Base-by-base conservation (phyloP, 2,797 vertebrate genomes). In the Natrix natrix region DNA sequence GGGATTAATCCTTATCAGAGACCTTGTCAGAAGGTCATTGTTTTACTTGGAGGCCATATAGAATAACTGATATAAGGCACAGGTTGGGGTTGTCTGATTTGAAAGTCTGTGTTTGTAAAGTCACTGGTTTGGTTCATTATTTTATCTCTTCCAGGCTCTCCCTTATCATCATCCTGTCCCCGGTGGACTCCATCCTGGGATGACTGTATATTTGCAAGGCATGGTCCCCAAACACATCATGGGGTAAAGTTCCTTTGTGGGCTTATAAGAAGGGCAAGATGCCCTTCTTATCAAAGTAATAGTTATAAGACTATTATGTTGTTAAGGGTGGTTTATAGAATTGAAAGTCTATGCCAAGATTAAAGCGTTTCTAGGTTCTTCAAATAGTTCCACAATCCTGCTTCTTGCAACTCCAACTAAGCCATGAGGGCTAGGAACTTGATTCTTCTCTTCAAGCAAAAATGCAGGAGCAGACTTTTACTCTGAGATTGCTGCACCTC, bases 131-230 rank as follows among this genome's bases (percentile, higher is more conserved):
- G 20, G 2, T 59, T 87, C 52, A 26, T 0, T 87, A 20, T 4
- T 56, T 59, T 54, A 32, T 48, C 1, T 48, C 93, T 59, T 93
- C 0, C 97, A 99, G 98, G 91, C 56, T 0, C 97, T 98, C 93
- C 66, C 66, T 69, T 69, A 32, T 13, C 2, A 69, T 32, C 28
- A 69, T 7, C 2, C 66, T 69, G 13, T 99, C 90, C 91, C 96
- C 4, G 98, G 98, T 0, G 98, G 98, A 0, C 97, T 99, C 92
- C 98, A 97, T 10, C 52, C 96, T 0, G 98, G 98, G 0, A 96
- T 96, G 94, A 98, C 98, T 6, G 28, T 99, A 61, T 98, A 98
- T 93, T 97, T 99, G 89, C 98, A 98, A 95, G 98, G 98, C 24
- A 90, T 91, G 0, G 83, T 98, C 24, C 97, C 96, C 0, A 93